Conservation (phyloP, 2,113 vertebrate genomes). For the Pipra filicauda region DNA sequence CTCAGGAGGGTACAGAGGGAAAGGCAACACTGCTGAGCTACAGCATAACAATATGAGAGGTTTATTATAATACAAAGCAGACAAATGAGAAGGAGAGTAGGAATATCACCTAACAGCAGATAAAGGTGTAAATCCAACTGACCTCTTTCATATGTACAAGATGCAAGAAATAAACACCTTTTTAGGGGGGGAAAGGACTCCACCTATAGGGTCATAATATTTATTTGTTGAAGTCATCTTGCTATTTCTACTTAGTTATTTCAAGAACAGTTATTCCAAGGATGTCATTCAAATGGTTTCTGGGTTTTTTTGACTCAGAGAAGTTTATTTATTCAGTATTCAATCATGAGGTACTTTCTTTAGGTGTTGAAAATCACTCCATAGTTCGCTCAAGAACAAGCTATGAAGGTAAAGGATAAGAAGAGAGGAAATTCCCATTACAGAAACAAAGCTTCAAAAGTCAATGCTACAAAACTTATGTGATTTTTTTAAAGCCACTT, state of each 20-base stretch:
- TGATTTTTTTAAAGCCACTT: neutral
- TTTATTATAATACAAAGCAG: neutral
- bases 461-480: neutral
- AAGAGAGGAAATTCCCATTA: neutral
- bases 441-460: neutral
- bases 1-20: neutral
- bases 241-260: neutral
- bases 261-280: neutral
- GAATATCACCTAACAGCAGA: neutral
- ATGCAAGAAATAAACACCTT: neutral
- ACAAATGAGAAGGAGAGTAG: neutral
- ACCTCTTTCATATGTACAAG: neutral
- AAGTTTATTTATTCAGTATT: neutral
- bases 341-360: neutral
- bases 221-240: neutral
- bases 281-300: neutral
- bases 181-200: fast-evolving
- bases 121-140: neutral
- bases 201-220: neutral
- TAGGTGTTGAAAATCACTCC: neutral
- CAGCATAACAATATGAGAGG: neutral
- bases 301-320: neutral
- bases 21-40: neutral
- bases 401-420: neutral
- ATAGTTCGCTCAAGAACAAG: neutral